A percentile compares a stretch with the other conserved stretches of the same genome.
Evolutionary conservation across 2,113 vertebrate genomes (phyloP).

Genomic region (Dromaius novaehollandiae): DNA sequence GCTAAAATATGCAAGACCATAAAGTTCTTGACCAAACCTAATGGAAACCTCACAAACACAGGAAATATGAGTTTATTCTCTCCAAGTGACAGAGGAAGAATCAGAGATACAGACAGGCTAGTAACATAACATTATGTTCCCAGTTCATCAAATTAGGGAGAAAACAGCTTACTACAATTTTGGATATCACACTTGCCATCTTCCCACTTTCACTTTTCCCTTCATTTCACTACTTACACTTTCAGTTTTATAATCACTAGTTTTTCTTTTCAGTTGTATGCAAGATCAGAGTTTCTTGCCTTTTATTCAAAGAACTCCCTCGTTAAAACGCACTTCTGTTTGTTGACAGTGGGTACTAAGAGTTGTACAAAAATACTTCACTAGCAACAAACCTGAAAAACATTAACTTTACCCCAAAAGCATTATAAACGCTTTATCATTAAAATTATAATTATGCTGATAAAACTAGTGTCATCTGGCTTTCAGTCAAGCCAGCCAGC

Average conservation of each 20-base stretch:
- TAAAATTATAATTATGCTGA: neutral
- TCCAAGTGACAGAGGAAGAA: neutral
- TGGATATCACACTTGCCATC: neutral
- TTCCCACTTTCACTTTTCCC: neutral
- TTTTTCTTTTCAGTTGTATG: neutral
- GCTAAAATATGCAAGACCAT: fast-evolving
- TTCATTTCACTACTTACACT: neutral
- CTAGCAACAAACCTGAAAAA: neutral
- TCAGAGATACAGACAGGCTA: fast-evolving
- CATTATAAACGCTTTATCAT: neutral
- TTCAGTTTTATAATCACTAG: neutral
- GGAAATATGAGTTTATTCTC: fast-evolving
- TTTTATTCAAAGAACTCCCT: neutral
- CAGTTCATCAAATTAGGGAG: neutral
- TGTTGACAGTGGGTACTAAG: neutral
- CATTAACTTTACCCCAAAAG: neutral
- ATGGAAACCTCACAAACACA: neutral
- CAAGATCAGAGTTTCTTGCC: neutral
- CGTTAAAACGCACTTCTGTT: no score
- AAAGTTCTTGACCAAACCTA: fast-evolving
- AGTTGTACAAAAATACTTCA: neutral
- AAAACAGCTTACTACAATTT: neutral
- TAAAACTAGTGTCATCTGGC: neutral
- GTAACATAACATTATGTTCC: fast-evolving
- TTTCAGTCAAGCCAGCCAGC: neutral